phyloP scores from a whole-genome alignment of 2,113 vertebrate species.

The Mesoclemmys tuberculata region DNA sequence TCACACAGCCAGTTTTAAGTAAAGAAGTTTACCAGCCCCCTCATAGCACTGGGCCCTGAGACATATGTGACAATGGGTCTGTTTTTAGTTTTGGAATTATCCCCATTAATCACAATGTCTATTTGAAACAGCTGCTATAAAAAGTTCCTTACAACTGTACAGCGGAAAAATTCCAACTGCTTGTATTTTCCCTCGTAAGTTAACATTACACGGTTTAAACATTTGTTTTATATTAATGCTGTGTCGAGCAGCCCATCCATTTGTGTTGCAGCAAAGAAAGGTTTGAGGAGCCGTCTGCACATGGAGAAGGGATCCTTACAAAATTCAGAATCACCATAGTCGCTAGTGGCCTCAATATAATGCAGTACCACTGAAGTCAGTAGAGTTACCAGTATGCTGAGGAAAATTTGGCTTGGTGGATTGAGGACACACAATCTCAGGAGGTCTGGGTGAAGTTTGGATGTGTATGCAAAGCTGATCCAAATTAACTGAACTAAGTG shows the following conservation, averaged over 20 bases:
- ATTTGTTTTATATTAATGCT: slow-evolving; percentile 74
- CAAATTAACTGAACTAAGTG: background rate
- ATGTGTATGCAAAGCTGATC: background rate
- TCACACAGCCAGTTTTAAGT: slow-evolving; percentile 28
- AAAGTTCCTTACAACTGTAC: slow-evolving; percentile 62
- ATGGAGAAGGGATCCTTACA: slow-evolving; percentile 19
- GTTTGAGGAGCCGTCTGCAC: slow-evolving; percentile 64
- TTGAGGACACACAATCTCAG: background rate
- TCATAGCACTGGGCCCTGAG: slow-evolving; percentile 35
- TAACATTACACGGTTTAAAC: slow-evolving; percentile 66
- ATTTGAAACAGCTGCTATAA: slow-evolving; percentile 74
- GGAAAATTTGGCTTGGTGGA: rapidly evolving
- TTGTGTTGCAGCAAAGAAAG: slow-evolving; percentile 60
- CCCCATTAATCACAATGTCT: slow-evolving; percentile 73
- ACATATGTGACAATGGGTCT: slow-evolving; percentile 64
- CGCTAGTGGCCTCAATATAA: background rate
- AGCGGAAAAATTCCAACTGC: slow-evolving; percentile 73
- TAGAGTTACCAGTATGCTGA: rapidly evolving
- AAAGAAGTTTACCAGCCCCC: background rate
- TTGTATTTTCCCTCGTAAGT: slow-evolving; percentile 76
- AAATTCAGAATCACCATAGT: slow-evolving; percentile 30
- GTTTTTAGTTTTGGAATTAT: slow-evolving; percentile 74
- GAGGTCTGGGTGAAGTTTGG: background rate
- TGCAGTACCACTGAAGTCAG: slow-evolving; percentile 30
- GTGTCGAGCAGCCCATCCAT: slow-evolving; percentile 59